Evolutionary conservation across 1,140 invertebrate genomes (phyloP).

Genomic region (Polyergus mexicanus): DNA sequence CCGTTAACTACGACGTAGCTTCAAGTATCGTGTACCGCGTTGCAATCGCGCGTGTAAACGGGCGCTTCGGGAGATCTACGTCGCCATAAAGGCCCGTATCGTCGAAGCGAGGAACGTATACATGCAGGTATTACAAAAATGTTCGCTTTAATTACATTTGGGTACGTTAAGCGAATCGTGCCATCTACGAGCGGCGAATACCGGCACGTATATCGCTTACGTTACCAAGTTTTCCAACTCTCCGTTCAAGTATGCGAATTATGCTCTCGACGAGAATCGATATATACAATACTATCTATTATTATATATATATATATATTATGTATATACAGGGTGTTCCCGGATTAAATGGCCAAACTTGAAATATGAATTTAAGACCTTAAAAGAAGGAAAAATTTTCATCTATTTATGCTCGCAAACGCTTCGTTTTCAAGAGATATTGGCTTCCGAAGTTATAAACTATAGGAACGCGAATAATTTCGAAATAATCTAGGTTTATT

Average conservation of each 20-base stretch:
- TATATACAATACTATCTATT: too few relatives aligned
- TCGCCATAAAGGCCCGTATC: constrained; percentile 58
- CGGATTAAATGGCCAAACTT: too few relatives aligned
- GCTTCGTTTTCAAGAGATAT: too few relatives aligned
- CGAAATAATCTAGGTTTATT: too few relatives aligned
- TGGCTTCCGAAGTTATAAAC: too few relatives aligned
- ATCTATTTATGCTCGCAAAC: too few relatives aligned
- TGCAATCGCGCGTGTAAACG: constrained; percentile 77
- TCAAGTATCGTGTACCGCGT: constrained; percentile 71
- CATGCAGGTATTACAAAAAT: constrained; percentile 49
- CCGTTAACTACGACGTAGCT: constrained; percentile 53
- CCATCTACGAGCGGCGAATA: neutral
- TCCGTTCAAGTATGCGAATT: constrained; percentile 24
- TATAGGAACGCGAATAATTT: too few relatives aligned
- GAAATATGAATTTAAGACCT: too few relatives aligned
- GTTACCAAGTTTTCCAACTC: constrained; percentile 7
- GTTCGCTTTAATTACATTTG: constrained; percentile 54
- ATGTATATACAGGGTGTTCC: too few relatives aligned
- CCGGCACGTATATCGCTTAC: neutral
- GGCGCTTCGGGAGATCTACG: constrained; percentile 55
- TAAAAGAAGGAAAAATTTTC: too few relatives aligned
- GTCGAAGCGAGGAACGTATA: constrained; percentile 7
- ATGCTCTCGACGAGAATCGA: neutral
- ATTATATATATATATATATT: too few relatives aligned
- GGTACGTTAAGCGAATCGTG: neutral